Conservation (phyloP, 2,797 vertebrate species). For the Gorsachius magnificus region DNA sequence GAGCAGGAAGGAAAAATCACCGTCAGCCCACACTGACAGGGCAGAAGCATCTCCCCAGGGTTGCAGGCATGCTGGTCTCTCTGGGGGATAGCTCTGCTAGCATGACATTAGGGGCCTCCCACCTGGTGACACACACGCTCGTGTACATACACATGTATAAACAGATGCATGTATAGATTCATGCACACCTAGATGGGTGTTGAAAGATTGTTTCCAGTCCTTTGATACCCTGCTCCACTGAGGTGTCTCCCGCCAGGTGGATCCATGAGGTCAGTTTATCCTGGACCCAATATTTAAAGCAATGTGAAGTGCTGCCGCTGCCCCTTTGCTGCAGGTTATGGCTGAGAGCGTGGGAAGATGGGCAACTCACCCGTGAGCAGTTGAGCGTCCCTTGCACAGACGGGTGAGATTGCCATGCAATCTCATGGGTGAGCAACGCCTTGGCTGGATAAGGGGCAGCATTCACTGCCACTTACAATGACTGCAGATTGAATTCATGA, state of each 20-base stretch:
- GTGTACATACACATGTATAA: rapidly evolving
- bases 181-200: neutral
- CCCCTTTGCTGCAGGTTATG: neutral
- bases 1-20: neutral
- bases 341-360: neutral
- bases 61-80: neutral
- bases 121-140: neutral
- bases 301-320: neutral
- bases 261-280: neutral
- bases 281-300: neutral
- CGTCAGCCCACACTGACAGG: neutral
- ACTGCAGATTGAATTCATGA: neutral
- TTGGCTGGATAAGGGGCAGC: neutral
- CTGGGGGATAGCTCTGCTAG: neutral
- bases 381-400: too few relatives aligned
- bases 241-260: neutral
- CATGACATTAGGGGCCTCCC: neutral
- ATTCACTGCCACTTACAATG: neutral
- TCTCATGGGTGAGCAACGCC: neutral
- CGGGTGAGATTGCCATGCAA: neutral
- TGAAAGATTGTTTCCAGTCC: neutral
- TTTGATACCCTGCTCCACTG: neutral
- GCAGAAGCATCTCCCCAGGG: neutral
- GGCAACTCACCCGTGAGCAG: neutral
- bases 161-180: neutral